Evolutionary conservation across 2,888 invertebrate species (phyloP).

Genomic region (Chrysolina haemoptera): DNA sequence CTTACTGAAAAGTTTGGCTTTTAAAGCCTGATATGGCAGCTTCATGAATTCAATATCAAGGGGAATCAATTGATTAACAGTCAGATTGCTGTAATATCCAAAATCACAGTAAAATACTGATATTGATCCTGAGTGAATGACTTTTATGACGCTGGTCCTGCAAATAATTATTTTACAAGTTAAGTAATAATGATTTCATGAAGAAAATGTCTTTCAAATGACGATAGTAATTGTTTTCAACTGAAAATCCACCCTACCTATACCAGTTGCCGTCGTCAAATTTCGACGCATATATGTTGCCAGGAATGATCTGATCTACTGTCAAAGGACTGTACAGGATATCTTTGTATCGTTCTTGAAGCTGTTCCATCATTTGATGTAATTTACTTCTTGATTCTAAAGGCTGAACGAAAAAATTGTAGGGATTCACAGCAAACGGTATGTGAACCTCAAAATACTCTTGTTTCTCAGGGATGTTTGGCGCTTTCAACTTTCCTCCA

Average conservation of each 20-base stretch:
- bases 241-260: constrained; percentile 71
- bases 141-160: constrained; percentile 73
- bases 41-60: constrained; percentile 73
- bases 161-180: constrained; percentile 44
- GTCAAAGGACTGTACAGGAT: constrained; percentile 69
- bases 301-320: constrained; percentile 67
- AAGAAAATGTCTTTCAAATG: neutral
- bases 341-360: constrained; percentile 76
- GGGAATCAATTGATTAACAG: constrained; percentile 73
- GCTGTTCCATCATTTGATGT: constrained; percentile 76
- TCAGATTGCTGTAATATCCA: constrained; percentile 75
- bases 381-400: constrained; percentile 69
- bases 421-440: constrained; percentile 84
- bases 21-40: constrained; percentile 78
- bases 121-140: constrained; percentile 72
- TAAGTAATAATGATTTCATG: neutral
- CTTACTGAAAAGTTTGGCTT: constrained; percentile 76
- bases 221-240: neutral
- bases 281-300: constrained; percentile 80
- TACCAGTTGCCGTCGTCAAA: constrained; percentile 82
- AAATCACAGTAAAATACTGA: constrained; percentile 78
- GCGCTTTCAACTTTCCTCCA: constrained; percentile 65
- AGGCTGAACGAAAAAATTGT: constrained; percentile 79
- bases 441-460: constrained; percentile 81
- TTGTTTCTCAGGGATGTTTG: constrained; percentile 70